phyloP scores from a whole-genome alignment of 2,888 invertebrate genomes.

The Hypsopygia costalis region DNA sequence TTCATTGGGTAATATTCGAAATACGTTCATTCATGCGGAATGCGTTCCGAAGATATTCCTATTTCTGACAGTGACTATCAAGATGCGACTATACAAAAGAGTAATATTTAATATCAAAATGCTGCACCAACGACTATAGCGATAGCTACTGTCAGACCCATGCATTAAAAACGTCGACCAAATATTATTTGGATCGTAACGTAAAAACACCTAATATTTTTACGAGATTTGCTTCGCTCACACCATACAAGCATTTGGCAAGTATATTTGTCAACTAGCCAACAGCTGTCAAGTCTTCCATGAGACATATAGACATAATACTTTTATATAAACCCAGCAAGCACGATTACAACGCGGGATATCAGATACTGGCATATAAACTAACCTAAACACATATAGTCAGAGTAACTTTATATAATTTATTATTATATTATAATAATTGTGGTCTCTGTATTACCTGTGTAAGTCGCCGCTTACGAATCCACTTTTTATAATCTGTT shows the following conservation, averaged over 20 bases:
- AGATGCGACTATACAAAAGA: not conserved
- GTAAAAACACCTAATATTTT: not conserved
- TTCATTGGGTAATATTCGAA: too few species aligned
- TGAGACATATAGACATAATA: slow-evolving; percentile 24
- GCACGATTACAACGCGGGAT: slow-evolving; percentile 46
- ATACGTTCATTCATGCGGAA: too few species aligned
- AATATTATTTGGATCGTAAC: not conserved
- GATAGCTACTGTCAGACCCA: not conserved
- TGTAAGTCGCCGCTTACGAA: slow-evolving; percentile 39
- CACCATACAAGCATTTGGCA: slow-evolving; percentile 61
- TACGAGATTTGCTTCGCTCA: slow-evolving; percentile 41
- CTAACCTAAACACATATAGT: slow-evolving; percentile 50
- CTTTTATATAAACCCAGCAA: slow-evolving; percentile 48
- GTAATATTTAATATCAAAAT: not conserved
- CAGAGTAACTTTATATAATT: slow-evolving; percentile 38
- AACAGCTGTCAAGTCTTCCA: slow-evolving; percentile 6
- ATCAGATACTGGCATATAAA: slow-evolving; percentile 35
- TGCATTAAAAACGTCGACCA: not conserved
- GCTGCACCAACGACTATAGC: not conserved
- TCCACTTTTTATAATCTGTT: slow-evolving; percentile 27
- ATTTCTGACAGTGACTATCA: too few species aligned
- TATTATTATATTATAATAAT: slow-evolving; percentile 36
- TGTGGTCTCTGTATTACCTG: slow-evolving; percentile 61
- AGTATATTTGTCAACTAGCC: slow-evolving; percentile 38
- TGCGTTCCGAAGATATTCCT: too few species aligned